phyloP scores from a whole-genome alignment of 30 jellyfish, hydroid and myxozoan species.

The Aurelia sp. region DNA sequence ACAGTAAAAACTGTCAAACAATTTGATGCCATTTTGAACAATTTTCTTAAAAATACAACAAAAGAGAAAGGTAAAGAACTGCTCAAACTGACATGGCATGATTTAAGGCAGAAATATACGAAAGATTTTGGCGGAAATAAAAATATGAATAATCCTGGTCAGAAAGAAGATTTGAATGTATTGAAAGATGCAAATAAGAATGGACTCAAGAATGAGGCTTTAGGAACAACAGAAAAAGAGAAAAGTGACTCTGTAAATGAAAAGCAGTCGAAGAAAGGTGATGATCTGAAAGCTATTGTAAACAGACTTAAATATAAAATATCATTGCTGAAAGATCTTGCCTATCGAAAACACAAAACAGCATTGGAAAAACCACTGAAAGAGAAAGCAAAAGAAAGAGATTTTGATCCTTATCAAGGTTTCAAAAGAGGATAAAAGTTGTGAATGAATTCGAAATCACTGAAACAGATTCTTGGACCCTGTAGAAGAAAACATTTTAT shows the following conservation, averaged over 20 bases:
- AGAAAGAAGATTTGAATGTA: background rate
- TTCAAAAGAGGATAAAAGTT: background rate
- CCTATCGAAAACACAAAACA: constrained; percentile 2
- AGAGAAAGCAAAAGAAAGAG: background rate
- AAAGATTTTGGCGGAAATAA: background rate
- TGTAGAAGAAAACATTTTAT: no score
- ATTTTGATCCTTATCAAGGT: constrained; percentile 40
- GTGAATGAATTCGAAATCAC: no score
- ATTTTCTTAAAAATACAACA: constrained; percentile 11
- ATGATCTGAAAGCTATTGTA: constrained; percentile 18
- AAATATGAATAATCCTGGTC: background rate
- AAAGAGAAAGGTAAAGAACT: constrained; percentile 40
- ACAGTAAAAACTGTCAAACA: constrained; percentile 15
- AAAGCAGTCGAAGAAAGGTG: background rate
- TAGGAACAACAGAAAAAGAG: constrained; percentile 7
- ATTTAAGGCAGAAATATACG: constrained; percentile 35
- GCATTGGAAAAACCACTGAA: background rate
- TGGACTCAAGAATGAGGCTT: constrained; percentile 18
- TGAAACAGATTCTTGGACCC: no score
- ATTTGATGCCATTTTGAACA: constrained; percentile 18
- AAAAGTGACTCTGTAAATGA: background rate
- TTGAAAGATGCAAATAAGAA: constrained; percentile 4
- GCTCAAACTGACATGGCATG: constrained; percentile 70
- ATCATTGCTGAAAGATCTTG: constrained; percentile 47
- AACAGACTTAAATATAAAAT: constrained; percentile 39